These are phyloP conservation scores for Chionoecetes opilio DNA, from an alignment of 1,140 invertebrate genomes.

Conservation along the genomic window DNA sequence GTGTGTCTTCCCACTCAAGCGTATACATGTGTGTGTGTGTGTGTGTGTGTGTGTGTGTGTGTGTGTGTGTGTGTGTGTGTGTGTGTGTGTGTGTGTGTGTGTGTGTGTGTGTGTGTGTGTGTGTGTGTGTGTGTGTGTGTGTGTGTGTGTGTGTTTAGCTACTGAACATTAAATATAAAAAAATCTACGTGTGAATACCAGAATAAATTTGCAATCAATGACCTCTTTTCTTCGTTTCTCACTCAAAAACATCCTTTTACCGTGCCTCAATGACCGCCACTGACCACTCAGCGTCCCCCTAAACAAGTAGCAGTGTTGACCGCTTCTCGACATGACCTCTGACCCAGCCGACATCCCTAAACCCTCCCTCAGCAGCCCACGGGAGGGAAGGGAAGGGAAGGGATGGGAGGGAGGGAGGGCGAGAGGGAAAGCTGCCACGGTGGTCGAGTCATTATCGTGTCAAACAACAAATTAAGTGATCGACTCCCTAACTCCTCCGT, in stretches of 20 bases:
- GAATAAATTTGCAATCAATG: too few relatives aligned
- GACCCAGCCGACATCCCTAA: neutral
- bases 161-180: too few relatives aligned
- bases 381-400: neutral
- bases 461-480: constrained; percentile 22
- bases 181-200: too few relatives aligned
- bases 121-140: too few relatives aligned
- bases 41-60: constrained; percentile 39
- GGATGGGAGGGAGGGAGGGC: neutral
- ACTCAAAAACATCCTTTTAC: neutral
- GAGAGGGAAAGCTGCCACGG: neutral
- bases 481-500: constrained; percentile 2
- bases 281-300: neutral
- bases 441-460: constrained; percentile 14
- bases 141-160: too few relatives aligned
- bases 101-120: too few relatives aligned
- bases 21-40: constrained; percentile 25
- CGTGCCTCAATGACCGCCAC: neutral
- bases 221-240: neutral
- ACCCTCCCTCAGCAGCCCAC: neutral
- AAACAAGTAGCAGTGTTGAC: neutral
- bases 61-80: neutral
- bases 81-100: too few relatives aligned
- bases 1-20: neutral
- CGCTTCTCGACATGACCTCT: neutral